Percentiles rank a stretch among this genome's conserved stretches.
Evolutionary conservation across 2,797 vertebrate genomes (phyloP).

Genomic region (Ammospiza maritima): DNA sequence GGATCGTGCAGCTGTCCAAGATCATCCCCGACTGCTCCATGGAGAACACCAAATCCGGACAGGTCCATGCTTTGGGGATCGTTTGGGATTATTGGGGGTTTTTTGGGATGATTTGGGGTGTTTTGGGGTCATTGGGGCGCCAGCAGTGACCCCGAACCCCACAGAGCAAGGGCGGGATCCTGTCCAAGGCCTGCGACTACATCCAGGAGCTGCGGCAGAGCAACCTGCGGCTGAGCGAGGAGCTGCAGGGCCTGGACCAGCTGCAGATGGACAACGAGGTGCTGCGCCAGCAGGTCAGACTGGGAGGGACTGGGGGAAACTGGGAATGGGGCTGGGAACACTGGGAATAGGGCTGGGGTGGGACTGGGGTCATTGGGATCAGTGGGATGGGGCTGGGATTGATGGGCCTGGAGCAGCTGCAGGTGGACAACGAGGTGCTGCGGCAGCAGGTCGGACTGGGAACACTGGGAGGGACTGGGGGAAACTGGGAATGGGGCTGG

Average conservation of each 20-base stretch:
- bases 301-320: neutral
- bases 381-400: too few species aligned
- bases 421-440: too few species aligned
- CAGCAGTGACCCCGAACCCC: neutral
- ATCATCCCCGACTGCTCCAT: slow-evolving; percentile 92
- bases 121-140: too few species aligned
- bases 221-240: slow-evolving; percentile 88
- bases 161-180: slow-evolving; percentile 94
- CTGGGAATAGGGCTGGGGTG: too few species aligned
- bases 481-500: too few species aligned
- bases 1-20: slow-evolving; percentile 96
- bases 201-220: slow-evolving; percentile 94
- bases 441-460: too few species aligned
- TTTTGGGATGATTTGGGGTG: too few species aligned
- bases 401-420: too few species aligned
- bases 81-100: too few species aligned
- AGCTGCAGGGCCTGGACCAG: slow-evolving; percentile 85
- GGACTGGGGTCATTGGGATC: too few species aligned
- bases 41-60: slow-evolving; percentile 91
- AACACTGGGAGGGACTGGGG: too few species aligned
- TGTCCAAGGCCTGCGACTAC: slow-evolving; percentile 96
- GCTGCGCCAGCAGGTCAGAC: slow-evolving; percentile 85
- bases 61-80: neutral
- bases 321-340: too few species aligned
- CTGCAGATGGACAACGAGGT: slow-evolving; percentile 92